Evolutionary conservation across 2,113 vertebrate species (phyloP), one percentile per base, ranked within the genome.

Genomic region (Crypturellus undulatus): DNA sequence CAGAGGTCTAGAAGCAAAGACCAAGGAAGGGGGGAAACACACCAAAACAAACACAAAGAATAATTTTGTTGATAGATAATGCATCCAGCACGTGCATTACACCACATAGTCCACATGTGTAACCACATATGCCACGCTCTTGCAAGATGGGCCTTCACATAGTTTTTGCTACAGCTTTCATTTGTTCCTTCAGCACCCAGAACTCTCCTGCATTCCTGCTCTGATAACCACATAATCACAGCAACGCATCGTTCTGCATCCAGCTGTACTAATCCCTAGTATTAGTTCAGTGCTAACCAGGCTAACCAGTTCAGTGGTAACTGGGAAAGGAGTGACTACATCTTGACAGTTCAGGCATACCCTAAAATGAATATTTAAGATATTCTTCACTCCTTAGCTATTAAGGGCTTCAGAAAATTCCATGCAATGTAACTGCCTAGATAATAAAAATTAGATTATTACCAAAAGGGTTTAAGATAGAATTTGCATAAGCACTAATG

Each of bases 401-500:
- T 32, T 69, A 54, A 85, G 3, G 4, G 49, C n/a, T 89, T 84
- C 16, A 75, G 56, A 94, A 92, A 83, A 94, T 38, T 72, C 20
- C 56, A 85, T 77, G 68, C 38, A 51, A 36, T 24, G 20, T 40
- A 71, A 83, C 38, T 88, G 30, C 26, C 65, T 52, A 79, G 52
- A 45, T 83, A 84, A 80, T 73, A 82, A 70, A 78, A 92, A 76
- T 40, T 69, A 56, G 52, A 88, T 91, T 92, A 83, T 88, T 78
- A 79, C 38, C 86, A 71, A 82, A 67, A 18, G 43, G 79, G 83
- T 86, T 92, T 84, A 94, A 89, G 25, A 95, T 1, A 79, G 56
- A 87, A 95, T 89, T 94, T 79, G 73, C 90, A 91, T 89, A 79
- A 86, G 51, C 21, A 75, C 52, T 83, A 89, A 84, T 58, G 58